These are phyloP conservation scores for Palythoa heliodiscus DNA, from an alignment of 92 coral and sea anemone species.

Conservation along the genomic window DNA sequence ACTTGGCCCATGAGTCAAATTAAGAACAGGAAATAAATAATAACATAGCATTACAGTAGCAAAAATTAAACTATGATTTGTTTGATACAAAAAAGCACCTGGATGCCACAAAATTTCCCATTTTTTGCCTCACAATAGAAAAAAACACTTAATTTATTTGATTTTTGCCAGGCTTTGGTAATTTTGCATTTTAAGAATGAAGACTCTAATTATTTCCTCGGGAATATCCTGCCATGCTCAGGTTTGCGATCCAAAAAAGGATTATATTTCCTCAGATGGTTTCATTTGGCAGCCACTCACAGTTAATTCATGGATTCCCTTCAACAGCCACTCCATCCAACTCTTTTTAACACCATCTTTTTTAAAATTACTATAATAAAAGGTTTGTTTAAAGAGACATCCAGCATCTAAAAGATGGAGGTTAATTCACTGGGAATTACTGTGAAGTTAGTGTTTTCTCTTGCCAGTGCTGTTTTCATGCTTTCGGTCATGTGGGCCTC, in stretches of 20 bases:
- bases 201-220: not conserved
- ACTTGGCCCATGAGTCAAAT: too few species aligned
- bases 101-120: too few species aligned
- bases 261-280: not conserved
- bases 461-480: not conserved
- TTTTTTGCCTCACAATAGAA: too few species aligned
- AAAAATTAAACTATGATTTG: too few species aligned
- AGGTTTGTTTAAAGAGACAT: slow-evolving; percentile 36
- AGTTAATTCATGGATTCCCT: too few species aligned
- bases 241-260: not conserved
- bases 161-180: not conserved
- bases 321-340: not conserved
- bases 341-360: not conserved
- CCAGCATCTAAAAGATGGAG: slow-evolving; percentile 40
- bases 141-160: too few species aligned
- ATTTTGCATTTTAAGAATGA: not conserved
- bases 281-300: not conserved
- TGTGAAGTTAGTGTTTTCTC: slow-evolving; percentile 18
- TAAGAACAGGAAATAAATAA: too few species aligned
- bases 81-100: too few species aligned
- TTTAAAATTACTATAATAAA: too few species aligned
- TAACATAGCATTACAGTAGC: too few species aligned
- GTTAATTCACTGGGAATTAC: slow-evolving; percentile 44
- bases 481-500: not conserved
- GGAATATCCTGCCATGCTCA: not conserved